Base-by-base conservation (phyloP, 2,888 invertebrate genomes). In the Tetheella fluctuosa region DNA sequence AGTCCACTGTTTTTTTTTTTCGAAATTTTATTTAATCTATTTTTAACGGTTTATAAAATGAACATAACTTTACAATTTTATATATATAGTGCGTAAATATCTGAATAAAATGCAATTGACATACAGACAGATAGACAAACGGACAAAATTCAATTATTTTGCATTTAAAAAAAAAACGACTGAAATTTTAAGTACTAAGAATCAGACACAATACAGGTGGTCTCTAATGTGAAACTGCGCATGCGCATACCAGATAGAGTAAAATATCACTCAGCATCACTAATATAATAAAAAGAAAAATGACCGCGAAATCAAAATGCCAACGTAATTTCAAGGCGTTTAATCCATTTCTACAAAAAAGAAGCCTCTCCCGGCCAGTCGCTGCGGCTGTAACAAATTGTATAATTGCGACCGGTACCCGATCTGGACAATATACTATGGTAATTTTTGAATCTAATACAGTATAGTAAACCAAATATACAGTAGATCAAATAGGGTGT, bases 281-380 rank as follows among this genome's bases (percentile, higher is more conserved):
- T 53, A 57, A 59, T 42, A 48, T 37, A 60, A 66, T 59, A 17
- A 48, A 61, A 64, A 57, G 58, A 58, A 56, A 67, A 69, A 73
- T 75, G 66, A 58, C 65, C 70, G 65, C 48, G 68, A 64, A 71
- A 71, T 76, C 65, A 71, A 72, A 71, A 68, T 62, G 65, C 64
- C 70, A 68, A 63, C 68, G 63, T 69, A 68, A 69, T 68, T 68
- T 34, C 63, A 64, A 67, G 57, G 68, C 66, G 64, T 65, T 67
- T 76, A 76, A 76, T 76, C 68, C 68, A 63, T 70, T 64, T 28
- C 13, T 7, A 63, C n/a, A 59, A 69, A 58, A 77, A 73, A 78
- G 73, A 72, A 56, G 64, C 59, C 64, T 58, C 57, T 54, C 28
- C 30, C 28, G 52, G 52, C n/a, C 23, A 20, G 23, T 23, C 28